phyloP scores from a whole-genome alignment of 2,797 vertebrate species.

The Harpagifer antarcticus region DNA sequence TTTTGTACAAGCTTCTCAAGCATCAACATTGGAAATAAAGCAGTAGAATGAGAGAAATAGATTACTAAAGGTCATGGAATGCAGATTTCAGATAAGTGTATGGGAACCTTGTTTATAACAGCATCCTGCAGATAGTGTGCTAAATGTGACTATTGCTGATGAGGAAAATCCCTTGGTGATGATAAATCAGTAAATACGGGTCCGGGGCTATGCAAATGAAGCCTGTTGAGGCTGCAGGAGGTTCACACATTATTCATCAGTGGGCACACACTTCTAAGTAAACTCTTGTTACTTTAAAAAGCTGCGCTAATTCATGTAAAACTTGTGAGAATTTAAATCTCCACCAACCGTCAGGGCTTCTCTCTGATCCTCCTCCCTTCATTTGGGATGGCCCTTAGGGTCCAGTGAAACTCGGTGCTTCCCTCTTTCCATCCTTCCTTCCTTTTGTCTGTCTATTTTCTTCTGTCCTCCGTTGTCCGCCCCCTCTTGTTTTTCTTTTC shows the following conservation, averaged over 20 bases:
- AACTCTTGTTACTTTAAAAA: constrained; percentile 54
- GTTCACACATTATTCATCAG: constrained; percentile 22
- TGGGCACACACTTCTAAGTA: constrained; percentile 45
- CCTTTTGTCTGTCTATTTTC: constrained; percentile 9
- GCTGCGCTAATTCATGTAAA: constrained; percentile 52
- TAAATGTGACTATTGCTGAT: neutral
- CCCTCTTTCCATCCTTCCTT: constrained; percentile 24
- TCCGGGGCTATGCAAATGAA: constrained; percentile 11
- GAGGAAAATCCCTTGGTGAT: neutral
- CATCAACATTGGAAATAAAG: too few relatives aligned
- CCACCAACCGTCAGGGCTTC: constrained; percentile 58
- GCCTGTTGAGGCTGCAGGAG: constrained; percentile 29
- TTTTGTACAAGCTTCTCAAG: too few relatives aligned
- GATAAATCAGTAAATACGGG: neutral
- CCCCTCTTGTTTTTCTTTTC: constrained; percentile 16
- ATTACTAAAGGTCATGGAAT: too few relatives aligned
- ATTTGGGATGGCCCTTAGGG: constrained; percentile 60
- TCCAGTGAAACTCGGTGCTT: constrained; percentile 47
- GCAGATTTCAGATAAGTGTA: too few relatives aligned
- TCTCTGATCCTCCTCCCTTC: constrained; percentile 63
- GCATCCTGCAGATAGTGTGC: neutral
- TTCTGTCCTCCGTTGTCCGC: constrained; percentile 31
- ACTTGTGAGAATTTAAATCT: constrained; percentile 59
- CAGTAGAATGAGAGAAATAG: too few relatives aligned
- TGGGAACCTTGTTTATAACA: too few relatives aligned